Evolutionary conservation across 2,797 vertebrate species (phyloP).

Genomic region (Hylomyscus alleni): DNA sequence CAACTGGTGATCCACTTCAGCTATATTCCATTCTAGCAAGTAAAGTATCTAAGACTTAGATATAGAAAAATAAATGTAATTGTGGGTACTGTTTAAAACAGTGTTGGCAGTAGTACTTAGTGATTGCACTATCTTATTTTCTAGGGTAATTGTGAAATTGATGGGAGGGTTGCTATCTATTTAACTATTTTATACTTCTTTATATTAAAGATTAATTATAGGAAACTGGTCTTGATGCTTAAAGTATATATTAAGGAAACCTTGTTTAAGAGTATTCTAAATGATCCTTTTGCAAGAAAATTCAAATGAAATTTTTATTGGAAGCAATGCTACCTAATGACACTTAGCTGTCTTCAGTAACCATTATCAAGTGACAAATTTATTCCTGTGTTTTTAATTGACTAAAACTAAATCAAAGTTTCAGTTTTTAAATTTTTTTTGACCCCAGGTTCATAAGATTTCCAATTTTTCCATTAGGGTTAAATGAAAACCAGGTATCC

Average conservation of each 20-base stretch:
- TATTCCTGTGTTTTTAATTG: slow-evolving; percentile 6
- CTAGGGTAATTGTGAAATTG: neutral
- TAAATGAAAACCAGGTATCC: slow-evolving; percentile 27
- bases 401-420: neutral
- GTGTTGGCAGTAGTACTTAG: neutral
- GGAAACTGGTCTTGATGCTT: neutral
- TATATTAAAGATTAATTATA: neutral
- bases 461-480: neutral
- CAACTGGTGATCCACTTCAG: neutral
- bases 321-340: neutral
- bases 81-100: neutral
- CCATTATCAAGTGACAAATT: neutral
- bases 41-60: neutral
- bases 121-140: neutral
- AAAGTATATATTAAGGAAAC: neutral
- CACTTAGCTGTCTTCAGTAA: neutral
- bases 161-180: neutral
- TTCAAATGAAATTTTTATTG: neutral
- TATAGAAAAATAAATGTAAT: neutral
- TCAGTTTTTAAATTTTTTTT: slow-evolving; percentile 13
- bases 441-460: neutral
- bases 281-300: slow-evolving; percentile 23
- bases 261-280: neutral
- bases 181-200: slow-evolving; percentile 13
- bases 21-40: neutral